A percentile compares a stretch with the other conserved stretches of the same genome.
These are phyloP conservation scores for Harpagifer antarcticus DNA, from an alignment of 2,797 vertebrate species.

Conservation along the genomic window DNA sequence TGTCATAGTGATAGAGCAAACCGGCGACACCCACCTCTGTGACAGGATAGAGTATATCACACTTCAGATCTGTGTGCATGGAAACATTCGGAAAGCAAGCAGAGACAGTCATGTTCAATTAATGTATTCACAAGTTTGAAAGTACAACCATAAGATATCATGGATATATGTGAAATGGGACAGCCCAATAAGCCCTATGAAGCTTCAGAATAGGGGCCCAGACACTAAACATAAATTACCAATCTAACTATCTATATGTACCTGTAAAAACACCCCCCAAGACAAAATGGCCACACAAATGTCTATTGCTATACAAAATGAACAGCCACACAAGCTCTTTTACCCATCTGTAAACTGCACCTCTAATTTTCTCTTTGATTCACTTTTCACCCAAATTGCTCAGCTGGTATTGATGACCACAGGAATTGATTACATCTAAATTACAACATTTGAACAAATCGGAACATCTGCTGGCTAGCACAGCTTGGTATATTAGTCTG, in stretches of 20 bases:
- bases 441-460: constrained; percentile 60
- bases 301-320: constrained; percentile 1
- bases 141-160: too few relatives aligned
- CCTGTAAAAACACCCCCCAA: background rate
- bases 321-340: constrained; percentile 4
- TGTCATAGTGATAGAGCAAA: constrained; percentile 82
- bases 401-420: constrained; percentile 64
- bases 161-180: too few relatives aligned
- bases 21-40: constrained; percentile 83
- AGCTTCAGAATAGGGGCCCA: too few relatives aligned
- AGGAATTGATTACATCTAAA: constrained; percentile 70
- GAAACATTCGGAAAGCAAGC: constrained; percentile 13
- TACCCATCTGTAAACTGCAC: constrained; percentile 9
- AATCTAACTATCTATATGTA: too few relatives aligned
- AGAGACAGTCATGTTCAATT: background rate
- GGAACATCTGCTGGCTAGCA: constrained; percentile 36
- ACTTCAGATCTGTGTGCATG: constrained; percentile 29
- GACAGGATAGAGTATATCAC: constrained; percentile 56
- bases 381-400: constrained; percentile 52
- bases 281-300: background rate
- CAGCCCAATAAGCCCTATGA: too few relatives aligned
- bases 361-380: constrained; percentile 60
- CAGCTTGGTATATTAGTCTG: constrained; percentile 27
- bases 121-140: too few relatives aligned
- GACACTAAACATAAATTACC: too few relatives aligned